Conservation (phyloP, 2,113 vertebrate genomes). For the Atractosteus spatula region DNA sequence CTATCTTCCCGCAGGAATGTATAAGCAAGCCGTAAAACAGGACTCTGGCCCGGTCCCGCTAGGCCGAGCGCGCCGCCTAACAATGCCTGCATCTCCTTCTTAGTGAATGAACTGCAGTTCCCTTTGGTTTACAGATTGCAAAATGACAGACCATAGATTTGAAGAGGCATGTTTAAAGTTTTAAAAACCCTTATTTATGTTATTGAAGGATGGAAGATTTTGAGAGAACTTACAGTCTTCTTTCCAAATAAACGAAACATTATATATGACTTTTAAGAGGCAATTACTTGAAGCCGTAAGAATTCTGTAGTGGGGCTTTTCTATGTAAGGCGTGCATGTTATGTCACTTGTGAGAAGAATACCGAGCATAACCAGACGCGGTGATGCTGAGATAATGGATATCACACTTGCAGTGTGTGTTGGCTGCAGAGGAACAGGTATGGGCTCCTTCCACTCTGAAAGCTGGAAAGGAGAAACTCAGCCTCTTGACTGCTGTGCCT, state of each 20-base stretch:
- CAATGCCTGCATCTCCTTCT: slow-evolving; percentile 71
- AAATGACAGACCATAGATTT: slow-evolving; percentile 75
- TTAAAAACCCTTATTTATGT: slow-evolving; percentile 66
- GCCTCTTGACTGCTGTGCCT: too few species aligned
- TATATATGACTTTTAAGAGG: slow-evolving; percentile 39
- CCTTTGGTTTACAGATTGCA: slow-evolving; percentile 67
- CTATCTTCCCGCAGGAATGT: slow-evolving; percentile 81
- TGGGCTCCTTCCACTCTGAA: too few species aligned
- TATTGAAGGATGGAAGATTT: slow-evolving; percentile 66
- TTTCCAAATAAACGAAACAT: slow-evolving; percentile 50
- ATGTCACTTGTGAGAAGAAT: too few species aligned
- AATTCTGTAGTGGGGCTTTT: slow-evolving; percentile 8
- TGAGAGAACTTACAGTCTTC: slow-evolving; percentile 49
- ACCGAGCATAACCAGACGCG: too few species aligned
- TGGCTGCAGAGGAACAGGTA: too few species aligned
- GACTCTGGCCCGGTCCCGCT: slow-evolving; percentile 79
- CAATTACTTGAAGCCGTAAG: slow-evolving; percentile 20
- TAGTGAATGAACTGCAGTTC: slow-evolving; percentile 45
- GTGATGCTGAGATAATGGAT: too few species aligned
- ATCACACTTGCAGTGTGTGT: too few species aligned
- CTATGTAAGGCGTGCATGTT: too few species aligned
- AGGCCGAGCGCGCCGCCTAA: slow-evolving; percentile 78
- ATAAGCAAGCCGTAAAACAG: slow-evolving; percentile 93
- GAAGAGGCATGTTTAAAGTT: slow-evolving; percentile 77
- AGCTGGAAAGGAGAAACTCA: too few species aligned